Conservation (phyloP, 2,797 vertebrate genomes). For the Falco cherrug region DNA sequence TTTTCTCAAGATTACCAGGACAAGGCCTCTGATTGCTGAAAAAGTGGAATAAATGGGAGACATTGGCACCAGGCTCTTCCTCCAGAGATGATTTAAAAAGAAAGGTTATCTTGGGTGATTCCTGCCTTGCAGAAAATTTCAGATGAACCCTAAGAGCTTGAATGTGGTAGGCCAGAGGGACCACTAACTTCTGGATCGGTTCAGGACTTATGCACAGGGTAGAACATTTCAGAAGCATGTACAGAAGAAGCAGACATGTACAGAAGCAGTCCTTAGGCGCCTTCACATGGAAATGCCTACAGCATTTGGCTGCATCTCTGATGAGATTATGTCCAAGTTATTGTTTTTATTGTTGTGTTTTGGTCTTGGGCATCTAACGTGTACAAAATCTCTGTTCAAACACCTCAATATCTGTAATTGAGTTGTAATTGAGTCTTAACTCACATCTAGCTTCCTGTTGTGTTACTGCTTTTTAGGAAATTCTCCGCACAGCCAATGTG, state of each 20-base stretch:
- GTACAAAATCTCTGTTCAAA: not conserved
- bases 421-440: not conserved
- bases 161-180: not conserved
- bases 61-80: not conserved
- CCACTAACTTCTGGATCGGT: not conserved
- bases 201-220: not conserved
- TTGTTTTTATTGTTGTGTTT: not conserved
- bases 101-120: not conserved
- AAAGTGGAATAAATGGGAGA: not conserved
- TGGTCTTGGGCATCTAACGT: not conserved
- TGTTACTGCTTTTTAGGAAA: not conserved
- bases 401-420: not conserved
- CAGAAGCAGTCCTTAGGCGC: not conserved
- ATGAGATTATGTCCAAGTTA: not conserved
- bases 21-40: not conserved
- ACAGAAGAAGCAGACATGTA: not conserved
- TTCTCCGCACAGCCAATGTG: not conserved
- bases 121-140: not conserved
- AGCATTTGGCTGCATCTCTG: not conserved
- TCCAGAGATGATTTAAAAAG: not conserved
- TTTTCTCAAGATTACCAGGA: not conserved
- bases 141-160: not conserved
- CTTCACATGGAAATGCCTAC: not conserved
- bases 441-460: not conserved
- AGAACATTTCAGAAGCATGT: not conserved